These are phyloP conservation scores for Micromesistius poutassou DNA, from an alignment of 2,797 vertebrate species.

Conservation along the genomic window DNA sequence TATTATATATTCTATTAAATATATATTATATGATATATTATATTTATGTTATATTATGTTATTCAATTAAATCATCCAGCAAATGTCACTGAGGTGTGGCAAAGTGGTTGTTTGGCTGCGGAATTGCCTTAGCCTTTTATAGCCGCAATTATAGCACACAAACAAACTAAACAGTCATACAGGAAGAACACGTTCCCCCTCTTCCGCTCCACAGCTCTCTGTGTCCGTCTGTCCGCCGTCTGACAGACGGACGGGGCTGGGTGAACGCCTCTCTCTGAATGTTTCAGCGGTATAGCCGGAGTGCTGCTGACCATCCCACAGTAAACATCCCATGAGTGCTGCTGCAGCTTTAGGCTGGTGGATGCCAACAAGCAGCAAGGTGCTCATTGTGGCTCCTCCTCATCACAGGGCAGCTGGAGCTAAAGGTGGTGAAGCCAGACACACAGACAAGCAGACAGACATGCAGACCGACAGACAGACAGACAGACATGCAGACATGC, in stretches of 20 bases:
- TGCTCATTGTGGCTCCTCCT: background rate
- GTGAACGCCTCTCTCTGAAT: background rate
- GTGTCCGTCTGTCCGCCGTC: background rate
- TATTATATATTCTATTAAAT: too few relatives aligned
- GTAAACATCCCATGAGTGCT: background rate
- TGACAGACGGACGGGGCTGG: background rate
- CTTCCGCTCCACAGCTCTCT: background rate
- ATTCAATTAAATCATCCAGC: background rate
- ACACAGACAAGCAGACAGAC: background rate
- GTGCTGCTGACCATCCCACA: background rate
- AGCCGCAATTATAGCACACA: too few relatives aligned
- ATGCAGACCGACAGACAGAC: background rate
- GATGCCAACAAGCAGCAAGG: background rate
- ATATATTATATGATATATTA: too few relatives aligned
- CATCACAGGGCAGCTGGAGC: background rate
- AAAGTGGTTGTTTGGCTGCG: constrained; percentile 33
- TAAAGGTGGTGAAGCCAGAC: background rate
- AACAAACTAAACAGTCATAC: too few relatives aligned
- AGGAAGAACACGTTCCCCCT: background rate
- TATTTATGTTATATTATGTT: too few relatives aligned
- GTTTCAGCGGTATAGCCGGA: background rate
- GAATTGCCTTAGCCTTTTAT: constrained; percentile 42
- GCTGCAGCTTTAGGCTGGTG: background rate
- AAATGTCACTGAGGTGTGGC: constrained; percentile 31
- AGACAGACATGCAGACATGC: background rate